These are phyloP conservation scores for Magallana angulata DNA, from an alignment of 1,140 invertebrate species.

Conservation along the genomic window DNA sequence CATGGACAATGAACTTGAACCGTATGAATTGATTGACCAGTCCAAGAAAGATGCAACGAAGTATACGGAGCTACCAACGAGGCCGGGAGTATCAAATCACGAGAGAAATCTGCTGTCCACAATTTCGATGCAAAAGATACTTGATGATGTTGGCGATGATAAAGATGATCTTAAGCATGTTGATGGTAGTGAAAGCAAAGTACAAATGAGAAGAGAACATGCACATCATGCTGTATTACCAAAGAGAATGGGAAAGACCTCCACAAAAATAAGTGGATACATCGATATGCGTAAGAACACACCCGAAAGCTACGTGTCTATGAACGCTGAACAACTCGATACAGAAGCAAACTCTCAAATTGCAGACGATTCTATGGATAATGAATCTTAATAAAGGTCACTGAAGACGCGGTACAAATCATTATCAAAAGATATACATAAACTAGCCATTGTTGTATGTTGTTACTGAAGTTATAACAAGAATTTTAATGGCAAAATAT, in stretches of 20 bases:
- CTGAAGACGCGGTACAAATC: too few relatives aligned
- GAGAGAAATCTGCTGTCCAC: neutral
- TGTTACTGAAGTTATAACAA: too few relatives aligned
- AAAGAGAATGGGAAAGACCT: neutral
- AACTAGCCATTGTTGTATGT: too few relatives aligned
- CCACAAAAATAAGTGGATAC: neutral
- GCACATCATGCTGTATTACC: neutral
- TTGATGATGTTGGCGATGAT: neutral
- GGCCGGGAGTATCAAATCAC: neutral
- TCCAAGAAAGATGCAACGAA: neutral
- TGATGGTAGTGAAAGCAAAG: neutral
- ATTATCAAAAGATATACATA: too few relatives aligned
- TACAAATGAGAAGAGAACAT: neutral
- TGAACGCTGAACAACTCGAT: too few relatives aligned
- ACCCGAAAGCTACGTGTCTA: too few relatives aligned
- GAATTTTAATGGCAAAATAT: too few relatives aligned
- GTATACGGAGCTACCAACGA: neutral
- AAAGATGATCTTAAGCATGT: too few relatives aligned
- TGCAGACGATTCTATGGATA: too few relatives aligned
- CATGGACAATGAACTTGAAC: neutral
- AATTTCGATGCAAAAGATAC: conserved; percentile 20
- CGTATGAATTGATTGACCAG: neutral
- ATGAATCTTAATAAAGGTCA: too few relatives aligned
- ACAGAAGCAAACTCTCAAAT: too few relatives aligned
- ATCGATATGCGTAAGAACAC: neutral